A percentile compares a stretch with the other conserved stretches of the same genome.
These are phyloP conservation scores for Myotis daubentonii DNA, from an alignment of 2,797 vertebrate genomes.

Conservation along the genomic window DNA sequence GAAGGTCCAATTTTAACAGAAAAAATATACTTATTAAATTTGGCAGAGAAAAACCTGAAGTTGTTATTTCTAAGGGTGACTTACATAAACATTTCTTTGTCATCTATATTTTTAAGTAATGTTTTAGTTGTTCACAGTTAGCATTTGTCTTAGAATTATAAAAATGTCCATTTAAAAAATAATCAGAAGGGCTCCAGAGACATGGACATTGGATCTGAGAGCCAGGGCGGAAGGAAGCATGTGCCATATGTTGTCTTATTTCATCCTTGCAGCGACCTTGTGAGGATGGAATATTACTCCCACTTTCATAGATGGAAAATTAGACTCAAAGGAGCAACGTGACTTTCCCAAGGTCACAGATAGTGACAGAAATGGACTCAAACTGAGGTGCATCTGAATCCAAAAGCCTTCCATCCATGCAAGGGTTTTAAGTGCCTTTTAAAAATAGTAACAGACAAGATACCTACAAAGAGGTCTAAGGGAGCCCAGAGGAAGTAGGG, in stretches of 20 bases:
- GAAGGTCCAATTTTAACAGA: background rate
- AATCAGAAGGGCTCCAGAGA: background rate
- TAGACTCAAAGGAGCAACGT: background rate
- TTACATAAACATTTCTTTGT: constrained; percentile 10
- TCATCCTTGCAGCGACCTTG: background rate
- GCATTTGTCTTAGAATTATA: background rate
- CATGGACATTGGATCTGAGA: background rate
- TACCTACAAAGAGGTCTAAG: background rate
- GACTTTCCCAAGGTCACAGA: constrained; percentile 23
- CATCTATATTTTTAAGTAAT: background rate
- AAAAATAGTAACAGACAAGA: background rate
- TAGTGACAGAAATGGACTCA: constrained; percentile 1
- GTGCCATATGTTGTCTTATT: background rate
- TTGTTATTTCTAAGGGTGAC: constrained; percentile 27
- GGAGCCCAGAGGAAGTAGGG: background rate
- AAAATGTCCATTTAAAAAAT: background rate
- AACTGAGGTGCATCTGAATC: background rate
- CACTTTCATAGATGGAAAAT: background rate
- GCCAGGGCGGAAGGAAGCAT: background rate
- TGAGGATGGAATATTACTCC: background rate
- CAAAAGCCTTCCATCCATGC: background rate
- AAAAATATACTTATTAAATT: constrained; percentile 15
- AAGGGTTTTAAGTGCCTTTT: background rate
- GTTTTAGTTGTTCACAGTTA: constrained; percentile 10
- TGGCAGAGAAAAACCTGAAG: background rate